A percentile compares a stretch with the other conserved stretches of the same genome.
Conservation (phyloP, 2,888 invertebrate genomes). For the Polyploca ridens region DNA sequence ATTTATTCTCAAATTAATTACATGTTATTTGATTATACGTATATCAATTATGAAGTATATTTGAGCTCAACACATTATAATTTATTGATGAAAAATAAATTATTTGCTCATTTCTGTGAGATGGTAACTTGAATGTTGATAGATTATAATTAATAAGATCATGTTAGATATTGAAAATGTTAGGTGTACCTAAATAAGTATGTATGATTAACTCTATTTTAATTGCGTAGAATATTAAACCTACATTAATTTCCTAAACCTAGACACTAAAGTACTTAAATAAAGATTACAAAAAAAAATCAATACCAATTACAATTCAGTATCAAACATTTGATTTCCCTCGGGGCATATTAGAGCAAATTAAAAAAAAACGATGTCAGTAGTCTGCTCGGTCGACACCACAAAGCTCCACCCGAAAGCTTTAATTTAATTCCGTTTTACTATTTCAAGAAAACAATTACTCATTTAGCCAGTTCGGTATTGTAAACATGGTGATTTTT, state of each 20-base stretch:
- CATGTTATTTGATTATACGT: too few species aligned
- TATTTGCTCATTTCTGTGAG: too few species aligned
- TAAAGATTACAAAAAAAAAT: background rate
- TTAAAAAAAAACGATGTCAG: constrained; percentile 9
- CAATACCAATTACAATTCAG: constrained; percentile 2
- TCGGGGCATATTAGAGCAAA: constrained; percentile 5
- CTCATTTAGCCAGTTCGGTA: background rate
- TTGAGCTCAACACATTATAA: too few species aligned
- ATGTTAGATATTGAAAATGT: too few species aligned
- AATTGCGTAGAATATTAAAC: too few species aligned
- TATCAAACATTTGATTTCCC: constrained; percentile 7
- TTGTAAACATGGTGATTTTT: background rate
- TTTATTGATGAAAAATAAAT: too few species aligned
- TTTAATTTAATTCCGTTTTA: constrained; percentile 12
- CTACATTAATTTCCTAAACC: background rate
- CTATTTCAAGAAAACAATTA: constrained; percentile 8
- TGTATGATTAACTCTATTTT: too few species aligned
- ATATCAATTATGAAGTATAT: too few species aligned
- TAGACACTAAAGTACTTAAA: background rate
- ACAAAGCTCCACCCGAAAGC: background rate
- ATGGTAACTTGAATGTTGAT: too few species aligned
- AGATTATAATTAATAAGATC: too few species aligned
- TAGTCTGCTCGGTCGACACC: constrained; percentile 10
- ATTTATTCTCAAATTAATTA: too few species aligned
- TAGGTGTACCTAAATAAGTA: too few species aligned